Evolutionary conservation across 2,888 invertebrate genomes (phyloP).

Genomic region (Schrankia costaestrigalis): DNA sequence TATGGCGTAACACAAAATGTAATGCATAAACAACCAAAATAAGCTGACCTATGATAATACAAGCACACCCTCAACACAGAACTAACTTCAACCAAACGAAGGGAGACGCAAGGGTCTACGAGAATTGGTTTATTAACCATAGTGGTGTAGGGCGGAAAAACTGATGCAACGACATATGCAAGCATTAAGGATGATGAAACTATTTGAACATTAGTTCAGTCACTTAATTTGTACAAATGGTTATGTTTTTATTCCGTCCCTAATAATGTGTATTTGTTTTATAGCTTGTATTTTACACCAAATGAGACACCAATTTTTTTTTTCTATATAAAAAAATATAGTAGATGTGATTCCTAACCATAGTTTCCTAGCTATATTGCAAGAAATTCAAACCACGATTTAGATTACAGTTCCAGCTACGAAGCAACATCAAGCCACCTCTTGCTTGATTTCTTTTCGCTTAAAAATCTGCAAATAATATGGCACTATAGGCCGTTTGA

Average conservation of each 20-base stretch:
- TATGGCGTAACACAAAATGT: conserved; percentile 70
- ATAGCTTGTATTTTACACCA: background rate
- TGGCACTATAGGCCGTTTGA: no score
- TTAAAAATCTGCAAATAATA: no score
- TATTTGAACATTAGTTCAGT: conserved; percentile 60
- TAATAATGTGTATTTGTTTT: background rate
- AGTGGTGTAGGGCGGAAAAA: conserved; percentile 65
- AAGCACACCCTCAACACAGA: conserved; percentile 4
- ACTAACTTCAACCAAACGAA: conserved; percentile 1
- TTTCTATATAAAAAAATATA: no score
- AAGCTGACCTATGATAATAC: conserved; percentile 34
- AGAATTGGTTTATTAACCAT: conserved; percentile 56
- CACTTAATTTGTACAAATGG: conserved; percentile 70
- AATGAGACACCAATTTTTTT: background rate
- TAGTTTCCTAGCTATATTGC: no score
- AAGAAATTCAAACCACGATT: no score
- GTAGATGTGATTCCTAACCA: no score
- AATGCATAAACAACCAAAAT: conserved; percentile 58
- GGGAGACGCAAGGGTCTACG: conserved; percentile 31
- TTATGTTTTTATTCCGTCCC: conserved; percentile 13
- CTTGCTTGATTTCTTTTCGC: no score
- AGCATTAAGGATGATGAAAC: conserved; percentile 75
- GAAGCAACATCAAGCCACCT: no score
- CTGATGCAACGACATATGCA: conserved; percentile 77
- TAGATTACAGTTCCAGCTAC: no score